Conservation (phyloP, 1,140 invertebrate genomes). For the Hirudo medicinalis region DNA sequence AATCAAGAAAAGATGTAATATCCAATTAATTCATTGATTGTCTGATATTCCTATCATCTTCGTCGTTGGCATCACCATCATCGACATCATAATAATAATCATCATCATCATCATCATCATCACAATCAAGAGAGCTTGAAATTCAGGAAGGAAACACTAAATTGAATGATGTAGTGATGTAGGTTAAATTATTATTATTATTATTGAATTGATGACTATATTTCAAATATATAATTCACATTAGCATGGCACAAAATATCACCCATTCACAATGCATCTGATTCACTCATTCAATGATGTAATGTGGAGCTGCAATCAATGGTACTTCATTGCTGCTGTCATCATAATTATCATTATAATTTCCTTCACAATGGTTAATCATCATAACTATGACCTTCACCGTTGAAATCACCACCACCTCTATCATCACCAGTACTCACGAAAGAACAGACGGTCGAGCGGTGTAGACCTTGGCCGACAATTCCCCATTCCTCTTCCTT, state of each 20-base stretch:
- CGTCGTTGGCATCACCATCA: not conserved
- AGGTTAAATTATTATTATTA: not conserved
- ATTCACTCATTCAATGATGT: not conserved
- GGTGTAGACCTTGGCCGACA: slow-evolving; percentile 54
- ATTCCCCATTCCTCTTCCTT: slow-evolving; percentile 32
- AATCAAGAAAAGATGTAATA: slow-evolving; percentile 20
- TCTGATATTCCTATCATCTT: not conserved
- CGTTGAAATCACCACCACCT: slow-evolving; percentile 3
- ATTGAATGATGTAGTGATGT: not conserved
- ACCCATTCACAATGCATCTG: not conserved
- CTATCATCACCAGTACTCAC: not conserved
- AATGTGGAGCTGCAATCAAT: not conserved
- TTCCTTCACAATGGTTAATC: not conserved
- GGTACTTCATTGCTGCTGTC: not conserved
- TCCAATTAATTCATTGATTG: not conserved
- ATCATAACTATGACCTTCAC: not conserved
- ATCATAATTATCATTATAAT: slow-evolving; percentile 11
- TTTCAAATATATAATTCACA: not conserved
- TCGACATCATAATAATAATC: too few species aligned
- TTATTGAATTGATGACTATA: not conserved
- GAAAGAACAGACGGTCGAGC: slow-evolving; percentile 54
- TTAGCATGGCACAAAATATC: not conserved
- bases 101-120: not conserved
- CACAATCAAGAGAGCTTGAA: not conserved
- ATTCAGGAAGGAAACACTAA: not conserved